Base-by-base conservation (phyloP, 2,888 invertebrate genomes). In the Xylota sylvarum region DNA sequence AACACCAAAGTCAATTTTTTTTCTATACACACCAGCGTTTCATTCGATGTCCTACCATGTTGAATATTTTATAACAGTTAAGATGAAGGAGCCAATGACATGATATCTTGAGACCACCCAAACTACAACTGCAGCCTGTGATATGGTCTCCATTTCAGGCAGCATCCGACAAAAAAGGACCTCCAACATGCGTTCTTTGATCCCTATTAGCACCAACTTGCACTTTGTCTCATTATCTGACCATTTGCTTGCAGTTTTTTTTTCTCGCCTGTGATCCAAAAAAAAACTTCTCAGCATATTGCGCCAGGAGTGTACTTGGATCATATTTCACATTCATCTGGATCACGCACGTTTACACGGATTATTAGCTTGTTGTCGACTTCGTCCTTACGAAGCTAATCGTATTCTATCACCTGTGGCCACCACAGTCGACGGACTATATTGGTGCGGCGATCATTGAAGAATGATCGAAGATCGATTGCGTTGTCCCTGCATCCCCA, bases 241-340 rank as follows among this genome's bases (percentile, higher is more conserved):
- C 81, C 86, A 86, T 55, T 82, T 73, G 72, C 72, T 86, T 73
- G 62, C 35, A 40, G 1, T 72, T 65, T 77, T 70, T 74, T 79
- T 40, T 60, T 35, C 32, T 60, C 27, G 62, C 32, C 35, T 60
- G 12, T 14, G 10, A 35, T 10, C 46, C 27, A 35, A 5, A 4
- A 19, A 30, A 23, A 37, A 9, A 40, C 5, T 6, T 32, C n/a
- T 19, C 52, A 72, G 72, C 85, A 86, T 81, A 81, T 85, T 85
- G 85, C 72, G 64, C 56, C 84, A 64, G 74, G 19, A 60, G 56
- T 40, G 60, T 56, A 76, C n/a, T 46, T 5, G 43, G 65, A 73
- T 86, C 86, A 82, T 77, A 73, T 86, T 86, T 82, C 86, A 74
- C 73, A 78, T 74, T 74, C 69, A 80, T 86, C 85, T 81, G 85